Conservation (phyloP, 2,113 vertebrate genomes). For the Embiotoca jacksoni region DNA sequence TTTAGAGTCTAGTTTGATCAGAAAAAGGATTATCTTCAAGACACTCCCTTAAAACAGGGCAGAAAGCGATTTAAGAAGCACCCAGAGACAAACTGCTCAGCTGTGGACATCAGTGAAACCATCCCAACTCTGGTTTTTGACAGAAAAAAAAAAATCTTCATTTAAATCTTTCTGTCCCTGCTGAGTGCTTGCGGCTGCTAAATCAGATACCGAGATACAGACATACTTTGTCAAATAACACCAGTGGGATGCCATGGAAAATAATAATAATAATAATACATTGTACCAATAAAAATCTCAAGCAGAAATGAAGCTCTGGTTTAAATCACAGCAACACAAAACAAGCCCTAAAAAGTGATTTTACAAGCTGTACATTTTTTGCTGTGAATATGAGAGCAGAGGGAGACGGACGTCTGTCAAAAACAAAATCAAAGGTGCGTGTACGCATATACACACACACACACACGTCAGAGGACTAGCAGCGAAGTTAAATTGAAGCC, state of each 20-base stretch:
- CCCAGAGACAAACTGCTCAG: slow-evolving; percentile 19
- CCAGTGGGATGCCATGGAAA: not conserved
- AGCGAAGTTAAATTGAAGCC: slow-evolving; percentile 68
- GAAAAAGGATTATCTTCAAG: not conserved
- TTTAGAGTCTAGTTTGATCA: not conserved
- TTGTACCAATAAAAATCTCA: slow-evolving; percentile 17
- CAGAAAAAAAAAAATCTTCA: not conserved
- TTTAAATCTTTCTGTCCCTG: slow-evolving; percentile 20
- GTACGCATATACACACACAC: slow-evolving; percentile 22
- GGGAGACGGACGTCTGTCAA: slow-evolving; percentile 33
- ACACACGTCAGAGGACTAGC: slow-evolving; percentile 36
- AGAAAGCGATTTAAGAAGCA: not conserved
- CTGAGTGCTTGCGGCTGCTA: slow-evolving; percentile 16
- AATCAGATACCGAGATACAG: not conserved
- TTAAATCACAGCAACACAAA: slow-evolving; percentile 14
- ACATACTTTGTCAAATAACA: slow-evolving; percentile 16
- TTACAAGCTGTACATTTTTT: slow-evolving; percentile 16
- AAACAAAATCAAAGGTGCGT: slow-evolving; percentile 3
- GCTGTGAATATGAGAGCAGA: slow-evolving; percentile 16
- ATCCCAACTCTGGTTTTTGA: slow-evolving; percentile 10
- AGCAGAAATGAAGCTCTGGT: slow-evolving; percentile 10
- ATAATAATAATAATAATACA: not conserved
- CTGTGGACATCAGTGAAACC: slow-evolving; percentile 17
- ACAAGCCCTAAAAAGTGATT: not conserved
- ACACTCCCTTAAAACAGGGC: not conserved